These are phyloP conservation scores for Nyctibius grandis DNA, from an alignment of 2,797 vertebrate species.

Conservation along the genomic window DNA sequence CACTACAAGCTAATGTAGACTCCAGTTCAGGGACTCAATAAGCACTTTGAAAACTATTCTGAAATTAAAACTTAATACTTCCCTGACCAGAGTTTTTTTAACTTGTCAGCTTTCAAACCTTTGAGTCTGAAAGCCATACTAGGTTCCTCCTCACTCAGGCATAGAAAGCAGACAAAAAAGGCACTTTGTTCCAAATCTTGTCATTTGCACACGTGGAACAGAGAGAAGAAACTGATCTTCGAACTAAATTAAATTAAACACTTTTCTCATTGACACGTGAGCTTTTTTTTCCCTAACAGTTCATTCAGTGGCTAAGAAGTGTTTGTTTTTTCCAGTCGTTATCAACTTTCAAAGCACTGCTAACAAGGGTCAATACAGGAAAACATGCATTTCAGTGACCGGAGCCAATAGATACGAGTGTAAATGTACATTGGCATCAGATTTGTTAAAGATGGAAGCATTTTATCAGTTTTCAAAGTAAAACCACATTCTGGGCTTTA, in stretches of 20 bases:
- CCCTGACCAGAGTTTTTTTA: neutral
- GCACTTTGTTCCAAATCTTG: neutral
- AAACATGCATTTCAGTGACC: neutral
- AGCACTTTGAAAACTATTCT: neutral
- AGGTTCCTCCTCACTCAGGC: neutral
- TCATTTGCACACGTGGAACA: neutral
- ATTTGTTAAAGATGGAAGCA: neutral
- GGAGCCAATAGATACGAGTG: neutral
- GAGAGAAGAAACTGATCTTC: conserved; percentile 23
- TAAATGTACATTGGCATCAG: neutral
- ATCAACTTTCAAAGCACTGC: neutral
- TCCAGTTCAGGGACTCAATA: neutral
- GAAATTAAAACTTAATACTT: neutral
- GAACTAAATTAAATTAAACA: conserved; percentile 33
- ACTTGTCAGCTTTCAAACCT: neutral
- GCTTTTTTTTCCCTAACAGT: neutral
- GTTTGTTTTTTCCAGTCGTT: neutral
- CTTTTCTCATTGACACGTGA: neutral
- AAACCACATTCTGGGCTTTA: neutral
- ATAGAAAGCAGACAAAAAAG: neutral
- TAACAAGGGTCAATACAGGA: neutral
- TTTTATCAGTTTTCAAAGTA: neutral
- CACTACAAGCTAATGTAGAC: neutral
- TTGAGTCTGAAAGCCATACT: neutral
- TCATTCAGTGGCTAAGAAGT: neutral